Conservation (phyloP, 1,140 invertebrate genomes). For the Drosophila persimilis region DNA sequence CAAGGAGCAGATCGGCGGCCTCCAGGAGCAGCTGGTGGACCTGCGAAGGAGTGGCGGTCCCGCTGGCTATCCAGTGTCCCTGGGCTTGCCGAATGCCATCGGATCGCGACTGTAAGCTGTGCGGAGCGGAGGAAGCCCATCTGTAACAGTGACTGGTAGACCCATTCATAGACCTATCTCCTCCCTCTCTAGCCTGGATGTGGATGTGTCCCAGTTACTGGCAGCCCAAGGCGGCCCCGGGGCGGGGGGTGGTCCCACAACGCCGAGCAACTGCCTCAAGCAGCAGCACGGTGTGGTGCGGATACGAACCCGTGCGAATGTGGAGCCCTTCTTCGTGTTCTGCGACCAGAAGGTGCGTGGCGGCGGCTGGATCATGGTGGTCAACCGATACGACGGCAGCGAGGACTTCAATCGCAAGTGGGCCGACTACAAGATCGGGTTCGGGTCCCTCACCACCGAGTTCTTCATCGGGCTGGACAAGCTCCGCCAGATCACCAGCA, state of each 20-base stretch:
- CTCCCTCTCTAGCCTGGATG: constrained; percentile 19
- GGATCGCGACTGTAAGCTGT: constrained; percentile 46
- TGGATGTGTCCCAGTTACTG: constrained; percentile 17
- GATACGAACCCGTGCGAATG: constrained; percentile 34
- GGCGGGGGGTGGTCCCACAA: background rate
- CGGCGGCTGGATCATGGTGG: constrained; percentile 64
- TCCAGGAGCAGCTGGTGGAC: constrained; percentile 64
- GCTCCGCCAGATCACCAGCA: constrained; percentile 54
- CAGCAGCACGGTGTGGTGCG: constrained; percentile 56
- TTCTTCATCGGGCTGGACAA: constrained; percentile 70
- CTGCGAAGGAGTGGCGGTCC: constrained; percentile 17
- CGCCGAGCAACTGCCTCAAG: constrained; percentile 43
- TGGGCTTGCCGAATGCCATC: constrained; percentile 4
- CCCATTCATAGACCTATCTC: background rate
- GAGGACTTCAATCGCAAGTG: constrained; percentile 63
- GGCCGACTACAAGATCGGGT: constrained; percentile 66
- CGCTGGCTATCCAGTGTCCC: background rate
- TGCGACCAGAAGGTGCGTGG: constrained; percentile 57
- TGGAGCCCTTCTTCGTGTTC: constrained; percentile 59
- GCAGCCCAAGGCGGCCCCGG: background rate
- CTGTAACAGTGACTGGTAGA: background rate
- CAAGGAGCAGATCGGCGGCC: constrained; percentile 45
- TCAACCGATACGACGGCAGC: constrained; percentile 52
- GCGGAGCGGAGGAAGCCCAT: no score
- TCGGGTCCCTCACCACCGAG: constrained; percentile 41